Percentiles rank a stretch among this genome's conserved stretches.
These are phyloP conservation scores for Varanus salvator DNA, from an alignment of 2,113 vertebrate species.

Conservation along the genomic window DNA sequence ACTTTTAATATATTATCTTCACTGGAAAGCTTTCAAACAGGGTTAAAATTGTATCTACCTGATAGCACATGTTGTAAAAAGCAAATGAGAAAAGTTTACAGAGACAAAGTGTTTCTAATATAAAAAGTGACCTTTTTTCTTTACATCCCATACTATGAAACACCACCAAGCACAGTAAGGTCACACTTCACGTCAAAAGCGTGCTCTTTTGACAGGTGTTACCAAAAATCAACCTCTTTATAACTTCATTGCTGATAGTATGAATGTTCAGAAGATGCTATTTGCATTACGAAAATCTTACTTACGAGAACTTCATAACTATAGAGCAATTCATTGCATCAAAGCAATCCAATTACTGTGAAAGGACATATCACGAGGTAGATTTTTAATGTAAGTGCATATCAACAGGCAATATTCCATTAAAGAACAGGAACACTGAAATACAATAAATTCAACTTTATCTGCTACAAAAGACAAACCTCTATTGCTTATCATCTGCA, in stretches of 20 bases:
- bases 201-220: too few relatives aligned
- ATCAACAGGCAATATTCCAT: conserved; percentile 45
- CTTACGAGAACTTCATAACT: not conserved
- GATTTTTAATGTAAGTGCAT: conserved; percentile 64
- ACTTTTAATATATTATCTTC: not conserved
- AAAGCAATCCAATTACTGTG: conserved; percentile 50
- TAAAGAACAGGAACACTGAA: conserved; percentile 26
- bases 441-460: not conserved
- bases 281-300: not conserved
- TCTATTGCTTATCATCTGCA: not conserved
- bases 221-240: not conserved
- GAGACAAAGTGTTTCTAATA: conserved; percentile 20
- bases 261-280: accelerated
- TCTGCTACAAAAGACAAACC: not conserved
- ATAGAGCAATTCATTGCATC: conserved; percentile 44
- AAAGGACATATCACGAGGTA: conserved; percentile 70
- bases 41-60: conserved; percentile 14
- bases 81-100: conserved; percentile 39
- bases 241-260: accelerated
- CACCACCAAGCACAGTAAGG: not conserved
- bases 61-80: conserved; percentile 32
- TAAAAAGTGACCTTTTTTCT: not conserved
- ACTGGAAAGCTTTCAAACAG: not conserved
- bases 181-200: too few relatives aligned
- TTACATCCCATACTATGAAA: not conserved